These are phyloP conservation scores for Callitettix versicolor DNA, from an alignment of 1,140 invertebrate species.

Conservation along the genomic window DNA sequence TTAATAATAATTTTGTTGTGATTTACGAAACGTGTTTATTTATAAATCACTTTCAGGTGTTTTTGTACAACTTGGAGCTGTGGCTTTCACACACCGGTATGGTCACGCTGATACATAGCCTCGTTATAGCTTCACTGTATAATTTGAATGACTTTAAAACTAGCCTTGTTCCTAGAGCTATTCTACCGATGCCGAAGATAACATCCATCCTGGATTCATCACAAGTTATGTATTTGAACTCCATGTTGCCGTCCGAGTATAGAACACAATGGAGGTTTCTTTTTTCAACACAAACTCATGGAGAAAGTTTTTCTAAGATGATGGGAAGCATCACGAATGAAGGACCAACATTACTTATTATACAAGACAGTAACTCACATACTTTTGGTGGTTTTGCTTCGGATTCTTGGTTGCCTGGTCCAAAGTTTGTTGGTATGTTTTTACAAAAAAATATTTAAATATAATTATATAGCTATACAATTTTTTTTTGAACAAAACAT, in stretches of 20 bases:
- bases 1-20: too few relatives aligned
- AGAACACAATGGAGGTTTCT: slow-evolving; percentile 69
- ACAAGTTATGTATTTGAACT: slow-evolving; percentile 66
- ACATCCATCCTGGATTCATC: slow-evolving; percentile 50
- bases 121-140: neutral
- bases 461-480: neutral
- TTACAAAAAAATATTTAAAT: neutral
- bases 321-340: slow-evolving; percentile 57
- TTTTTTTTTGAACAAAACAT: too few relatives aligned
- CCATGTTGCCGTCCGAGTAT: slow-evolving; percentile 56
- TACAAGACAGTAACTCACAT: slow-evolving; percentile 69
- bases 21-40: too few relatives aligned
- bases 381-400: slow-evolving; percentile 82
- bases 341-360: slow-evolving; percentile 63
- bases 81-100: too few relatives aligned
- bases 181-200: neutral
- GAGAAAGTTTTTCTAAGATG: slow-evolving; percentile 74
- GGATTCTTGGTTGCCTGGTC: slow-evolving; percentile 56
- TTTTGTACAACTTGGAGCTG: too few relatives aligned
- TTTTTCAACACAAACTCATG: slow-evolving; percentile 71
- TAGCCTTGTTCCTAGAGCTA: neutral
- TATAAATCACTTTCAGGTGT: too few relatives aligned
- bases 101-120: too few relatives aligned
- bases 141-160: neutral
- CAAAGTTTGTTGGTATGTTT: slow-evolving; percentile 47